Percentiles rank a stretch among this genome's conserved stretches.
phyloP scores from a whole-genome alignment of 2,113 vertebrate genomes.

The Petrocephalus zakoni region DNA sequence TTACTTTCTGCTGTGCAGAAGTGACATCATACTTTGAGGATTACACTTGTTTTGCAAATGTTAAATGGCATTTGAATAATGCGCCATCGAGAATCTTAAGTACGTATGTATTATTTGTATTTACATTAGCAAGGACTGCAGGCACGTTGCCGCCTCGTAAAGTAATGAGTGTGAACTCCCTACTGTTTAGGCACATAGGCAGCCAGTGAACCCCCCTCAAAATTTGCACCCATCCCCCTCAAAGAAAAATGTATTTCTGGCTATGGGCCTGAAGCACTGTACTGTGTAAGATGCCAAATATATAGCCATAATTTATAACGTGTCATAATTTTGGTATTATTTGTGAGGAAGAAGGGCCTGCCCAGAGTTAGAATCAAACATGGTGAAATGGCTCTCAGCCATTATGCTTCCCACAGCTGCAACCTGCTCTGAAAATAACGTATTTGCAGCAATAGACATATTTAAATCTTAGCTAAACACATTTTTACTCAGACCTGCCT shows the following conservation, averaged over 20 bases:
- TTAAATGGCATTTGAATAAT: not conserved
- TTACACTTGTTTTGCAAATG: not conserved
- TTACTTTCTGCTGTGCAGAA: not conserved
- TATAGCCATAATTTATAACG: no score
- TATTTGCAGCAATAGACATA: not conserved
- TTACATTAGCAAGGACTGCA: not conserved
- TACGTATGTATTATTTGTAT: not conserved
- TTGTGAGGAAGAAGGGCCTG: not conserved
- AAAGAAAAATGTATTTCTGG: no score
- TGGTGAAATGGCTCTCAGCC: not conserved
- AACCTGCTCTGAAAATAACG: not conserved
- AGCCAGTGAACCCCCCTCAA: not conserved
- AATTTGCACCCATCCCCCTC: not conserved
- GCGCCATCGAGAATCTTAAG: not conserved
- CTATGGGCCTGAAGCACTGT: no score
- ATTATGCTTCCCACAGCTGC: not conserved
- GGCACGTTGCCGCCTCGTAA: not conserved
- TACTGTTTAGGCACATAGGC: no score
- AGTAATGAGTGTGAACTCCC: no score
- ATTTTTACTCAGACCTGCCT: not conserved
- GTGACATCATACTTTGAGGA: not conserved
- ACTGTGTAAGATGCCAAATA: no score
- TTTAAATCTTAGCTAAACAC: not conserved
- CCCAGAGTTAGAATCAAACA: not conserved
- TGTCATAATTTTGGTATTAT: no score